These are phyloP conservation scores for Loriculus beryllinus DNA, from an alignment of 2,797 vertebrate genomes.

Conservation along the genomic window DNA sequence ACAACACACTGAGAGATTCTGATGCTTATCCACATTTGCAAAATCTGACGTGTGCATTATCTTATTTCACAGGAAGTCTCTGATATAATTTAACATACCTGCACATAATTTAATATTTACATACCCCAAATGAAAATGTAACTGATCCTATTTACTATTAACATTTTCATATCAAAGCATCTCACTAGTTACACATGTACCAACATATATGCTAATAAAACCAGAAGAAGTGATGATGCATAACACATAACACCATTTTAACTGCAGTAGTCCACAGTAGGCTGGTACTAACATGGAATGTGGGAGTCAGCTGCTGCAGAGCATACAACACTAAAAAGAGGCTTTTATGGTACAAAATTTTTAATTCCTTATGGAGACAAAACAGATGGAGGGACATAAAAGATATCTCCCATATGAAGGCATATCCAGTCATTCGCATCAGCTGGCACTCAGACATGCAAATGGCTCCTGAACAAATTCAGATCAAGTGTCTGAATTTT, in stretches of 20 bases:
- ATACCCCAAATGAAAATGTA: not conserved
- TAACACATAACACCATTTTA: not conserved
- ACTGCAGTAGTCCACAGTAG: not conserved
- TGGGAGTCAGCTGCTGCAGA: not conserved
- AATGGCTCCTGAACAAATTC: not conserved
- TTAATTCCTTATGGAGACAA: not conserved
- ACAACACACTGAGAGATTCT: not conserved
- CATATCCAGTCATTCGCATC: not conserved
- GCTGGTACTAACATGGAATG: not conserved
- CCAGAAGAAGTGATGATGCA: not conserved
- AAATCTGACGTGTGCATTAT: not conserved
- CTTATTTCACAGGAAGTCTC: not conserved
- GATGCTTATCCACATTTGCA: not conserved
- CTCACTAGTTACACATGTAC: not conserved
- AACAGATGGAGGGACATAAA: not conserved
- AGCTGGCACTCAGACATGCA: not conserved
- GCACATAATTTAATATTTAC: not conserved
- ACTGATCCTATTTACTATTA: not conserved
- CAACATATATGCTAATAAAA: not conserved
- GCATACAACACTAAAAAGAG: not conserved
- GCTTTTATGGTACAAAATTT: not conserved
- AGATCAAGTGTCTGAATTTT: not conserved
- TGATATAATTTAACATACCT: not conserved
- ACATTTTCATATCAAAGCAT: not conserved
- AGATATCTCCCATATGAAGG: not conserved